Evolutionary conservation across 2,888 invertebrate genomes (phyloP), one percentile per base, ranked within the genome.

Genomic region (Orchesella flavescens): DNA sequence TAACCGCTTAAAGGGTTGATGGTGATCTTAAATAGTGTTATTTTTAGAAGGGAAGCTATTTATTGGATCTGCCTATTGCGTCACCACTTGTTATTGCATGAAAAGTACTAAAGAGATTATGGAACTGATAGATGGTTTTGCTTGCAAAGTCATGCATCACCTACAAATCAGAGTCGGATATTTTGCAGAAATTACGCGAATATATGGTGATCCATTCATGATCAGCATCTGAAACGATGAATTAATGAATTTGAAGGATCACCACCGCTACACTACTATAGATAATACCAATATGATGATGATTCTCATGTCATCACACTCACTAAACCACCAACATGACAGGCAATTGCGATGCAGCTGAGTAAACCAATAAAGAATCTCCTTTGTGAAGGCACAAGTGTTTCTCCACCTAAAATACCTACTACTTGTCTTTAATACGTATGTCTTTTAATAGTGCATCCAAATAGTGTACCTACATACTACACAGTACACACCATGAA

Each of bases 121-220:
- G 1, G 46, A 81, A 81, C 75, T 77, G 83, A 83, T 83, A 77
- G 68, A 53, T 72, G 15, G 23, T 46, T 19, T 23, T 44, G 21
- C 66, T 72, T 83, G 83, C 83, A 53, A 72, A 83, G 83, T 77
- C 83, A 83, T 76, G 83, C 65, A 55, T 77, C 83, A 44, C 44
- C 24, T 68, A 57, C 17, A 61, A 75, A 66, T 71, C 75, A 44
- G 17, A 59, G 46, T 66, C 65, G 23, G 19, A 3, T 65, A 66
- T 59, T 80, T 68, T 61, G 80, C 80, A 74, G 57, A 73, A 80
- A 57, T 66, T 73, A 46, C 73, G 59, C 57, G 49, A 80, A 80
- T 74, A 80, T 74, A 68, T 55, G 59, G 24, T 68, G 46, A 68
- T 13, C 34, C 19, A n/a, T 19, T 66, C 79, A 79, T 73, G 72